Conservation (phyloP, 2,888 invertebrate species). For the Parascotia fuliginaria region DNA sequence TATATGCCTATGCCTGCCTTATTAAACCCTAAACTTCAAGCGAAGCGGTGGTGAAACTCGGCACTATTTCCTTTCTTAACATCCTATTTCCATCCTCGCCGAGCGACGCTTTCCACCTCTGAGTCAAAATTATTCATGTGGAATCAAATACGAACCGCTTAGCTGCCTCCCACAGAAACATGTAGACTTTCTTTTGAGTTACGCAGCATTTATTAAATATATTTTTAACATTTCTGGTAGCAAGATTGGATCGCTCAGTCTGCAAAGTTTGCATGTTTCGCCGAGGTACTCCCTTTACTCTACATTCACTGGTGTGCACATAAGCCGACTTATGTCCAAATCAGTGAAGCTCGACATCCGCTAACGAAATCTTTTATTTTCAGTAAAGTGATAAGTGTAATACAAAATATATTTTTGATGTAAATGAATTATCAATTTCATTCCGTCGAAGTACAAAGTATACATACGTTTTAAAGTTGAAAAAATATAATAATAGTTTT, state of each 20-base stretch:
- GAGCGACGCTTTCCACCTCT: constrained; percentile 85
- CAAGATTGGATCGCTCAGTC: constrained; percentile 29
- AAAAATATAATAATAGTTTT: constrained; percentile 46
- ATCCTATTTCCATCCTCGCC: constrained; percentile 75
- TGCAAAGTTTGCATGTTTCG: constrained; percentile 60
- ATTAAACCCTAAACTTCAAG: constrained; percentile 55
- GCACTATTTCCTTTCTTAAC: constrained; percentile 59
- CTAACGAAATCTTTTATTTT: constrained; percentile 47
- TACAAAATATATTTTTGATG: constrained; percentile 76
- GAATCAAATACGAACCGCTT: constrained; percentile 79
- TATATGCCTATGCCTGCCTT: constrained; percentile 35
- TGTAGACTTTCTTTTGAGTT: constrained; percentile 52
- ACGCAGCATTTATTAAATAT: constrained; percentile 17
- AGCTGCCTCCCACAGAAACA: constrained; percentile 77
- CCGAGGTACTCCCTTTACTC: constrained; percentile 65
- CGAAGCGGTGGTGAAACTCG: constrained; percentile 80
- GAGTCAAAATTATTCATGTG: constrained; percentile 72
- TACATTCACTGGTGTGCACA: constrained; percentile 69
- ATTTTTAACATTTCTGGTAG: constrained; percentile 15
- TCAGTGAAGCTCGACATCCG: constrained; percentile 54
- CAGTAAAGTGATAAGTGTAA: constrained; percentile 76
- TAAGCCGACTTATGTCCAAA: constrained; percentile 74
- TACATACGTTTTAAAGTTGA: constrained; percentile 63
- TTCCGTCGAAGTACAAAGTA: constrained; percentile 81
- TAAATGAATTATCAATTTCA: constrained; percentile 67